Conservation (phyloP, 2,797 vertebrate species). For the Manis javanica region DNA sequence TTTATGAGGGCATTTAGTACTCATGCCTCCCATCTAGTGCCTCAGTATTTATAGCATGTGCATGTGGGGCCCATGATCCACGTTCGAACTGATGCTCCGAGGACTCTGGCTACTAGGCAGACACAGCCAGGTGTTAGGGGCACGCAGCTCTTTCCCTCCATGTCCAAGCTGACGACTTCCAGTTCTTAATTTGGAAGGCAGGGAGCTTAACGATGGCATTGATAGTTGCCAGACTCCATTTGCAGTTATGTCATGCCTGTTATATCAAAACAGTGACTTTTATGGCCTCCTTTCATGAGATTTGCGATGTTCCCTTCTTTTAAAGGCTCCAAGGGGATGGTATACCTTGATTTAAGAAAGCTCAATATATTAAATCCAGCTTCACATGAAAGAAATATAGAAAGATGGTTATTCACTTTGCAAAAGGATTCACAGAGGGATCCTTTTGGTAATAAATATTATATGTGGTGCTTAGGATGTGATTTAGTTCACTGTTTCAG, state of each 20-base stretch:
- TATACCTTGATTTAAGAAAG: conserved; percentile 72
- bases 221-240: neutral
- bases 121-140: neutral
- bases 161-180: neutral
- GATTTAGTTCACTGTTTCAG: conserved; percentile 42
- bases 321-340: conserved; percentile 57
- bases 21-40: conserved; percentile 39
- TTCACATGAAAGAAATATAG: conserved; percentile 53
- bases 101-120: neutral
- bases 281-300: conserved; percentile 32
- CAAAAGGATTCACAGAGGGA: neutral
- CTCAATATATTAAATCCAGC: conserved; percentile 67
- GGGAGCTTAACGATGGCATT: neutral
- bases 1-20: conserved; percentile 73
- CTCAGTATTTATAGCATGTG: conserved; percentile 59
- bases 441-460: conserved; percentile 52
- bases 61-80: neutral
- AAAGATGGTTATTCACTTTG: conserved; percentile 21
- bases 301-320: conserved; percentile 43
- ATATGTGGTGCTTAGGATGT: neutral
- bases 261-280: conserved; percentile 42
- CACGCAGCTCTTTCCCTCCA: neutral
- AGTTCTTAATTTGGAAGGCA: neutral
- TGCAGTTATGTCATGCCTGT: neutral
- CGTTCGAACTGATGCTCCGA: neutral